phyloP scores from a whole-genome alignment of 2,113 vertebrate genomes.

The Hemicordylus capensis region DNA sequence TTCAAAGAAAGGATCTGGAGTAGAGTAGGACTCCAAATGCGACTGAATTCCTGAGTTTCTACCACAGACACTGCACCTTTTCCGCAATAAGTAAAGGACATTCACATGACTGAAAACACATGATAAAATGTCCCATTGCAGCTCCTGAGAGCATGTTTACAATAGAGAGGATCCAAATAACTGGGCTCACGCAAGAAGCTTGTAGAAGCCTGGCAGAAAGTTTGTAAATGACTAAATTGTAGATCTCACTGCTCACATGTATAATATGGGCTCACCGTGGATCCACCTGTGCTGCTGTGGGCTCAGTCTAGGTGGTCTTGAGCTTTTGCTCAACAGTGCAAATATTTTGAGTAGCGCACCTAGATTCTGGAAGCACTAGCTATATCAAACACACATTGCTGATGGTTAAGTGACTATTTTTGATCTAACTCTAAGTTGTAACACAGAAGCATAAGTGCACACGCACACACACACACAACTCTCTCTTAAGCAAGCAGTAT shows the following conservation, averaged over 20 bases:
- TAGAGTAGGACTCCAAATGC: not conserved
- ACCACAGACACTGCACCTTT: not conserved
- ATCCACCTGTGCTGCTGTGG: too few species aligned
- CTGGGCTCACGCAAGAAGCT: not conserved
- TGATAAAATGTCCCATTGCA: not conserved
- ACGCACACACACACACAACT: not conserved
- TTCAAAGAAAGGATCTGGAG: not conserved
- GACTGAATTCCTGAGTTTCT: not conserved
- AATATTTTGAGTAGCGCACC: too few species aligned
- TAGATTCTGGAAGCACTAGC: too few species aligned
- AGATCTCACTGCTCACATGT: too few species aligned
- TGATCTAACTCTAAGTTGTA: too few species aligned
- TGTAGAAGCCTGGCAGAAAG: not conserved
- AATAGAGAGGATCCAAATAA: not conserved
- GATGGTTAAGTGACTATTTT: too few species aligned
- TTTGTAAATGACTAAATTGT: too few species aligned
- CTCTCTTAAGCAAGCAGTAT: not conserved
- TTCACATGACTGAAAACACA: not conserved
- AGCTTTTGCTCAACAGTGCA: too few species aligned
- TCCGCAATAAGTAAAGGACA: not conserved
- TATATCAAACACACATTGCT: too few species aligned
- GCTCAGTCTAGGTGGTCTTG: too few species aligned
- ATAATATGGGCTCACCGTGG: too few species aligned
- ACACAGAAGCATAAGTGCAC: too few species aligned
- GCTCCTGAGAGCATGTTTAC: not conserved